Evolutionary conservation across 2,888 invertebrate species (phyloP).

Genomic region (Cerastis leucographa): DNA sequence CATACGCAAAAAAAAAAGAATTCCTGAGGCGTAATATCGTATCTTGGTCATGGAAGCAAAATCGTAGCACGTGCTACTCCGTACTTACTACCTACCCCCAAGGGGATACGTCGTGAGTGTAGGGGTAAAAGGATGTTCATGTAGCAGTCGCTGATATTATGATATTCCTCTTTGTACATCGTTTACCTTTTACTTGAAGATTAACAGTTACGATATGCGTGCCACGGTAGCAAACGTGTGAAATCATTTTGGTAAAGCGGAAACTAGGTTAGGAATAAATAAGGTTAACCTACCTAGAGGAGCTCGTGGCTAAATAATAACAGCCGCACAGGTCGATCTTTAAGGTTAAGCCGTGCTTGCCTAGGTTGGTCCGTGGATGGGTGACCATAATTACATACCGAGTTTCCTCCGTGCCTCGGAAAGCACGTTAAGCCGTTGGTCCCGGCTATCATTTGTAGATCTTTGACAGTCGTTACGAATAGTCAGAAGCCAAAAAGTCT

Average conservation of each 20-base stretch:
- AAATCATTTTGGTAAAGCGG: background rate
- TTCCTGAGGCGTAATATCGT: background rate
- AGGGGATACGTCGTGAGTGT: background rate
- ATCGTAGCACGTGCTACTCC: background rate
- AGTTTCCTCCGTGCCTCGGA: no score
- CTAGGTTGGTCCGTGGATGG: no score
- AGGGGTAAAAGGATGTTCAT: slow-evolving; percentile 36
- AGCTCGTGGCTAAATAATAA: no score
- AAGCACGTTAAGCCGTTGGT: no score
- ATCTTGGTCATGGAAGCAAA: background rate
- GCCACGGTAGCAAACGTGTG: background rate
- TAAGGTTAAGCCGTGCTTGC: no score
- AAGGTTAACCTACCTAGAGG: no score
- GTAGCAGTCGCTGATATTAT: background rate
- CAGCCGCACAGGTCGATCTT: no score
- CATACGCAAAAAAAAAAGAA: background rate
- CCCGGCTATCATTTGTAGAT: no score
- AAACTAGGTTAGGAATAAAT: no score
- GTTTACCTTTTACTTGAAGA: slow-evolving; percentile 22
- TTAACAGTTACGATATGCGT: background rate
- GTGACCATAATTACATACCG: no score
- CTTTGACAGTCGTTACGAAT: no score
- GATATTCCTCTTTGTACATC: slow-evolving; percentile 1
- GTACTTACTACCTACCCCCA: background rate
- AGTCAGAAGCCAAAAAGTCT: no score